phyloP scores from a whole-genome alignment of 2,797 vertebrate species.

The Acanthurus lineatus region DNA sequence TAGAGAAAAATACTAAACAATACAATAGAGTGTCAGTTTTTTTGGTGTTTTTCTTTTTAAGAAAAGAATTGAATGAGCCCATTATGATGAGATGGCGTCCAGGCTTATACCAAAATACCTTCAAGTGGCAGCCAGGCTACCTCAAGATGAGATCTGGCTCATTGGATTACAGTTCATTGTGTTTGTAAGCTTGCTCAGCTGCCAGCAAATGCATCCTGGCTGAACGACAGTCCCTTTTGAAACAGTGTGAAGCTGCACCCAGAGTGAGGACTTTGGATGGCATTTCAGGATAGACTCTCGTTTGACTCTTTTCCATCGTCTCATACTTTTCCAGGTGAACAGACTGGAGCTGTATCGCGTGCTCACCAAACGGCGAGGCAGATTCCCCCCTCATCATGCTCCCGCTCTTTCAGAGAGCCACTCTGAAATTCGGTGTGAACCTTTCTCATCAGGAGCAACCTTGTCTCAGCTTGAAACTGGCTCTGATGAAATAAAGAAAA shows the following conservation, averaged over 20 bases:
- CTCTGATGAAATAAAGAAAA: constrained; percentile 52
- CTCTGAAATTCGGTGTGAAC: constrained; percentile 42
- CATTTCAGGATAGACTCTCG: constrained; percentile 36
- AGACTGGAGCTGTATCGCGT: constrained; percentile 31
- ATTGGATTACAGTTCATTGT: constrained; percentile 54
- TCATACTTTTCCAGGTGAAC: constrained; percentile 64
- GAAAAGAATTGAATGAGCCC: constrained; percentile 29
- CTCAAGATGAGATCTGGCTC: constrained; percentile 55
- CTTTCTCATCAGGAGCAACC: constrained; percentile 56
- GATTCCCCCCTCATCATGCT: constrained; percentile 37
- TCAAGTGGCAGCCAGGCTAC: constrained; percentile 37
- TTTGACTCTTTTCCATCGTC: constrained; percentile 19
- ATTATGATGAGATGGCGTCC: constrained; percentile 47
- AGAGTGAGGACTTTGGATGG: constrained; percentile 21
- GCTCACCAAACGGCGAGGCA: constrained; percentile 27
- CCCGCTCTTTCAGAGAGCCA: constrained; percentile 26
- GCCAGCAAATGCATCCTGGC: constrained; percentile 46
- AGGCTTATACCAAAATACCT: constrained; percentile 43
- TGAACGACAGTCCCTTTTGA: constrained; percentile 43
- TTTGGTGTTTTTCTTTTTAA: constrained; percentile 10
- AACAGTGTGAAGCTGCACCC: constrained; percentile 22
- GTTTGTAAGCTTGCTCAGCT: constrained; percentile 39
- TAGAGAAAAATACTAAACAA: not conserved
- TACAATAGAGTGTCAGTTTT: constrained; percentile 19
- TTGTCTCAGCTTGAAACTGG: constrained; percentile 48